phyloP scores from a whole-genome alignment of 2,113 vertebrate species.

The Gracilinanus agilis region DNA sequence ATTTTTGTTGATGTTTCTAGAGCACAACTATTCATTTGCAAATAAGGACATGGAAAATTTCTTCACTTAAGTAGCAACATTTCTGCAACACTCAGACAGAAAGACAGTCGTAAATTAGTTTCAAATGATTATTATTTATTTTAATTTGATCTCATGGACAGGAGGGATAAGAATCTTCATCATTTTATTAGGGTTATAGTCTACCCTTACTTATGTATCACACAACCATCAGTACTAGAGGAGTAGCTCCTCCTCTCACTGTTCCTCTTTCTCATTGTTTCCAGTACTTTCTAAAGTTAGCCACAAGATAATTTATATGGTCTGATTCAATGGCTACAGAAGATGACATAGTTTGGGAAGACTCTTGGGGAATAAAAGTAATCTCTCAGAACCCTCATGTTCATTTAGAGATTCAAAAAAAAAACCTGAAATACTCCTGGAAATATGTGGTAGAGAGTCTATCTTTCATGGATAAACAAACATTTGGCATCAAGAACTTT shows the following conservation, averaged over 20 bases:
- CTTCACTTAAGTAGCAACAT: background rate
- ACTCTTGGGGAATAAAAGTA: background rate
- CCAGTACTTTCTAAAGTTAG: background rate
- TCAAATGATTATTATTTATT: background rate
- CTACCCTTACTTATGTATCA: background rate
- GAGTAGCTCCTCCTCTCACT: background rate
- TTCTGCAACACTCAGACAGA: background rate
- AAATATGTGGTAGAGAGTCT: background rate
- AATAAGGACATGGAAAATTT: conserved; percentile 83
- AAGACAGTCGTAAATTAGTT: background rate
- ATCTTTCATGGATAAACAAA: background rate
- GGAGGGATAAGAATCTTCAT: background rate
- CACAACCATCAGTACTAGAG: background rate
- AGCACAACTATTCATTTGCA: conserved; percentile 75
- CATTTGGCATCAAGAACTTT: background rate
- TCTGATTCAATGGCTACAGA: background rate
- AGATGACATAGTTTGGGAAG: background rate
- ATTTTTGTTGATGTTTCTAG: conserved; percentile 71
- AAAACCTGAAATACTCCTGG: background rate
- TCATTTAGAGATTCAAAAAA: background rate
- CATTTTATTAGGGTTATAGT: background rate
- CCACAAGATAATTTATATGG: background rate
- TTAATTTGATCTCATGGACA: background rate
- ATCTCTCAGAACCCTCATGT: background rate
- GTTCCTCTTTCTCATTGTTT: background rate